Evolutionary conservation across 2,888 invertebrate species (phyloP).

Genomic region (Caenorhabditis angaria): DNA sequence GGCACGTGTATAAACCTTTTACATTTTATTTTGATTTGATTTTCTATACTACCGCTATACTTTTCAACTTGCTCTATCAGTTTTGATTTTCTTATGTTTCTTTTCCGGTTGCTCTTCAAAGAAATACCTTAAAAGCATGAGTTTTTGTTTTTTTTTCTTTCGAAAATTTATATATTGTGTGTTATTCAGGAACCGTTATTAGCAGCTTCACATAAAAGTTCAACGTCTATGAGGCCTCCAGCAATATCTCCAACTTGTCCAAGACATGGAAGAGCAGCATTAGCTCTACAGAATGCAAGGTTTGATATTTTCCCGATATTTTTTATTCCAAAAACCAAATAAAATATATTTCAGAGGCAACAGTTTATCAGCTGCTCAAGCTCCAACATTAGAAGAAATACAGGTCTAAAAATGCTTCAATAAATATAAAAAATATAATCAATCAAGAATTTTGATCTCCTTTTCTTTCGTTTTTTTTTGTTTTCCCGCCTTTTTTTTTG

Average conservation of each 20-base stretch:
- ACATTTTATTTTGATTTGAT: conserved; percentile 13
- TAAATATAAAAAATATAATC: background rate
- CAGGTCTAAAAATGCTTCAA: conserved; percentile 48
- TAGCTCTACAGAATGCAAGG: conserved; percentile 48
- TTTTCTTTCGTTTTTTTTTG: background rate
- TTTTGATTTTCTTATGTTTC: background rate
- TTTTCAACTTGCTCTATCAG: too few relatives aligned
- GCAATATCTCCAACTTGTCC: conserved; percentile 72
- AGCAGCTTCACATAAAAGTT: conserved; percentile 57
- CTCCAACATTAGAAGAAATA: conserved; percentile 58
- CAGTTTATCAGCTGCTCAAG: conserved; percentile 49
- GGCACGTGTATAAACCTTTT: conserved; percentile 45
- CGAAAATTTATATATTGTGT: background rate
- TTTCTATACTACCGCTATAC: too few relatives aligned
- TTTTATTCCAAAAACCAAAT: conserved; percentile 17
- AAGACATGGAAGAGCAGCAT: conserved; percentile 65
- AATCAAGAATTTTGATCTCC: conserved; percentile 10
- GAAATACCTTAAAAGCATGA: too few relatives aligned
- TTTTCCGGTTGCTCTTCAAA: background rate
- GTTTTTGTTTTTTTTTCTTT: background rate
- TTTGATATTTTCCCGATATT: background rate
- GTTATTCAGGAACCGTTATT: conserved; percentile 68
- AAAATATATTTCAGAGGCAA: conserved; percentile 39
- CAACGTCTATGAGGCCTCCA: conserved; percentile 55
- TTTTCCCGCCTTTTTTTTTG: conserved; percentile 2